phyloP scores from a whole-genome alignment of 2,888 invertebrate species.

The Seira ritae region DNA sequence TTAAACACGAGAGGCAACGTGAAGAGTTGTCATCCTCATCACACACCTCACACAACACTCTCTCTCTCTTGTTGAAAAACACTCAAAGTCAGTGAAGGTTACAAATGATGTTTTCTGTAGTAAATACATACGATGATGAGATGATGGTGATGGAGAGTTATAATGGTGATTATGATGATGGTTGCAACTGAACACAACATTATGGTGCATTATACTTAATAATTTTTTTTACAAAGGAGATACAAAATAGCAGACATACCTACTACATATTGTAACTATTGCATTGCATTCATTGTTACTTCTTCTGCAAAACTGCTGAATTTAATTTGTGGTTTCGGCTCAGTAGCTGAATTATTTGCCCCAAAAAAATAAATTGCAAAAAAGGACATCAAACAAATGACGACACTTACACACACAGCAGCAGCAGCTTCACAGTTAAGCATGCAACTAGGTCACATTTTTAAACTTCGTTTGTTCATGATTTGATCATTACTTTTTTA shows the following conservation, averaged over 20 bases:
- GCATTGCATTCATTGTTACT: too few relatives aligned
- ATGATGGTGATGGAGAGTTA: slow-evolving; percentile 18
- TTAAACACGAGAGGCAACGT: slow-evolving; percentile 21
- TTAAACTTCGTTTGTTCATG: slow-evolving; percentile 25
- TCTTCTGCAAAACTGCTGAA: too few relatives aligned
- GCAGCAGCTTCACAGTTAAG: not conserved
- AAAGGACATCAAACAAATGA: not conserved
- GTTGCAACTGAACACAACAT: slow-evolving; percentile 27
- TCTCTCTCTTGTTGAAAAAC: not conserved
- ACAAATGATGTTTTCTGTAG: slow-evolving; percentile 3
- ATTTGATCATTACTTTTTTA: not conserved
- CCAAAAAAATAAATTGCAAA: not conserved
- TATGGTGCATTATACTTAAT: slow-evolving; percentile 45
- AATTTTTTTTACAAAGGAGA: slow-evolving; percentile 14
- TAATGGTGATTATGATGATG: slow-evolving; percentile 12
- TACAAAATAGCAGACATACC: not conserved
- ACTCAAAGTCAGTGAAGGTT: slow-evolving; percentile 53
- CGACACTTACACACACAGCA: not conserved
- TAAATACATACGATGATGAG: not conserved
- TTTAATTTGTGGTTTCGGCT: not conserved
- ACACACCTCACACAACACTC: slow-evolving; percentile 10
- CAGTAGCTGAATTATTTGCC: not conserved
- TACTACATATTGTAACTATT: too few relatives aligned
- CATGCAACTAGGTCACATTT: slow-evolving; percentile 34
- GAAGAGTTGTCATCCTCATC: slow-evolving; percentile 43